These are phyloP conservation scores for Noctilio leporinus DNA, from an alignment of 2,113 vertebrate species.

Conservation along the genomic window DNA sequence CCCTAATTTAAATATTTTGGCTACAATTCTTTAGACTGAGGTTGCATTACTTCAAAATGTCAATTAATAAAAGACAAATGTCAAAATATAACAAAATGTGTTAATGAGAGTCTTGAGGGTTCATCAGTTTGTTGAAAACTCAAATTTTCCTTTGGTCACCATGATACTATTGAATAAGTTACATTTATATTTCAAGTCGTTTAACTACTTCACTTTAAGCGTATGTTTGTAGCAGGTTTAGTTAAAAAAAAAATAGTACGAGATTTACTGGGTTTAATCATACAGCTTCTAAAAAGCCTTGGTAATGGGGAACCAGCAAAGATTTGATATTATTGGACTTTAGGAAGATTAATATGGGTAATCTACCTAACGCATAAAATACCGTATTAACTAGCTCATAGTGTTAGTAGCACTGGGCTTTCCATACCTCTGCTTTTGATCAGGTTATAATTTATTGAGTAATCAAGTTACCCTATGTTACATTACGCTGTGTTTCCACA, in stretches of 20 bases:
- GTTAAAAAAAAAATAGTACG: neutral
- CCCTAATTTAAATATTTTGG: neutral
- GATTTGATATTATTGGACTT: neutral
- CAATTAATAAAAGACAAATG: neutral
- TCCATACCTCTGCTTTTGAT: neutral
- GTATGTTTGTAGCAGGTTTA: neutral
- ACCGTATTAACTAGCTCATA: neutral
- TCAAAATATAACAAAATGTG: neutral
- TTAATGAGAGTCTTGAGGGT: neutral
- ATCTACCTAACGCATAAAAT: neutral
- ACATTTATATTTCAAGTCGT: neutral
- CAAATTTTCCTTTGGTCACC: neutral
- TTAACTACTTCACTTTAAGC: conserved; percentile 10
- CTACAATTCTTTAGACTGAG: neutral
- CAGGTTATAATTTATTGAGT: neutral
- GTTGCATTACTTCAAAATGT: neutral
- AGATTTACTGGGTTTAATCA: neutral
- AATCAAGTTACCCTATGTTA: neutral
- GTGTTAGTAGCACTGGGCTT: neutral
- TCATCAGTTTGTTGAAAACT: neutral
- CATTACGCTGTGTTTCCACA: neutral
- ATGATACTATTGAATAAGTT: neutral
- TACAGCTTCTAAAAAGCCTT: neutral
- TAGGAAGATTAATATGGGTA: neutral
- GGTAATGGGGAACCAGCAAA: neutral